Evolutionary conservation across 2,113 vertebrate genomes (phyloP).

Genomic region (Chionomys nivalis): DNA sequence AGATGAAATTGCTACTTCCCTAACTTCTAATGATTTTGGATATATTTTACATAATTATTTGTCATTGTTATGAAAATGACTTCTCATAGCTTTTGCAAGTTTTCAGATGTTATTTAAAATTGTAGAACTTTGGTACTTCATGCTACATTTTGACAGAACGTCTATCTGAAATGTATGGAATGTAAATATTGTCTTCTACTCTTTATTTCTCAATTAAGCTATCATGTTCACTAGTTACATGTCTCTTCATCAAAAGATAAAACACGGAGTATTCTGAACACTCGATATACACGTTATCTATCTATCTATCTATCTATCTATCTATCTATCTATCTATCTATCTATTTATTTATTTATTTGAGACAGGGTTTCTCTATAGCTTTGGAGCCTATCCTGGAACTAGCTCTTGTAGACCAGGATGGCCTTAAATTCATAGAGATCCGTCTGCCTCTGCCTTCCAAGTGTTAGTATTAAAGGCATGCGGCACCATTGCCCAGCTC

Average conservation of each 20-base stretch:
- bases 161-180: rapidly evolving
- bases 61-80: background rate
- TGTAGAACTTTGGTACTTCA: background rate
- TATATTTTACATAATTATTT: background rate
- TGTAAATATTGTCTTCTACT: background rate
- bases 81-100: rapidly evolving
- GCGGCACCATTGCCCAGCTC: no score
- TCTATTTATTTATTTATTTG: no score
- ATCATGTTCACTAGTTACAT: background rate
- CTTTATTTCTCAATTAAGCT: background rate
- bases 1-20: background rate
- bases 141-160: background rate
- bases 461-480: no score
- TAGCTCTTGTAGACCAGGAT: no score
- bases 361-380: no score
- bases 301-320: no score
- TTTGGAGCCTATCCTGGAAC: no score
- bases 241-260: no score
- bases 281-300: no score
- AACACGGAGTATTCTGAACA: background rate
- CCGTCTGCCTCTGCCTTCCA: no score
- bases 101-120: background rate
- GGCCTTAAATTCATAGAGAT: no score
- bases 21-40: background rate
- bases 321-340: no score